Base-by-base conservation (phyloP, 2,888 invertebrate species). In the Graphium colonna region DNA sequence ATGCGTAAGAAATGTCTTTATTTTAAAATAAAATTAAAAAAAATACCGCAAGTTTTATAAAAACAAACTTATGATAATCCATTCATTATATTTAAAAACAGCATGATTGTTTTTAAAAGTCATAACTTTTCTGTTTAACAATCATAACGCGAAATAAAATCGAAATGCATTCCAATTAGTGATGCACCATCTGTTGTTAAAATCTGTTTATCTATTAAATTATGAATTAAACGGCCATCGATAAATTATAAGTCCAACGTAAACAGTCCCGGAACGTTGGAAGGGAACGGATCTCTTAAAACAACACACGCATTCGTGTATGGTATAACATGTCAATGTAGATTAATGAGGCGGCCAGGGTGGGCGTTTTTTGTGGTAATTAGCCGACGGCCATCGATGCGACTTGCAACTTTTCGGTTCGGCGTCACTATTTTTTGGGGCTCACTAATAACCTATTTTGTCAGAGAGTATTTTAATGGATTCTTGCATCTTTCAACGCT, bases 341-440 rank as follows among this genome's bases (percentile, higher is more conserved):
- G 73, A 88, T 86, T 84, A 75, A 88, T 83, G 85, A 76, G 66
- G 65, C 64, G 55, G 59, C 73, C 36, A 66, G 79, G 83, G 83
- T 82, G 84, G 83, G 69, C 79, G 70, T 79, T 86, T 86, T 84
- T 83, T 83, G 77, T 83, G 63, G 75, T 79, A 79, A 84, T 84
- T 85, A 83, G 75, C 67, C 61, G 55, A 58, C 59, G 54, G 57
- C 21, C 43, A 17, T 41, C 44, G 39, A 21, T 47, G 38, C 43
- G 39, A 36, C 36, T 38, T 15, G 18, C 31, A 10, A 16, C 18
- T 13, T 21, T 17, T 41, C 36, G n/a, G 12, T 12, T 2, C 3
- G 36, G 12, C 36, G n/a, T 36, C 36, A 43, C 17, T 43, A 36
- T 47, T 17, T 47, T 45, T 47, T 28, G 36, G 42, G 36, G 26